A percentile compares a stretch with the other conserved stretches of the same genome.
Evolutionary conservation across 2,113 vertebrate species (phyloP).

Genomic region (Puma concolor): DNA sequence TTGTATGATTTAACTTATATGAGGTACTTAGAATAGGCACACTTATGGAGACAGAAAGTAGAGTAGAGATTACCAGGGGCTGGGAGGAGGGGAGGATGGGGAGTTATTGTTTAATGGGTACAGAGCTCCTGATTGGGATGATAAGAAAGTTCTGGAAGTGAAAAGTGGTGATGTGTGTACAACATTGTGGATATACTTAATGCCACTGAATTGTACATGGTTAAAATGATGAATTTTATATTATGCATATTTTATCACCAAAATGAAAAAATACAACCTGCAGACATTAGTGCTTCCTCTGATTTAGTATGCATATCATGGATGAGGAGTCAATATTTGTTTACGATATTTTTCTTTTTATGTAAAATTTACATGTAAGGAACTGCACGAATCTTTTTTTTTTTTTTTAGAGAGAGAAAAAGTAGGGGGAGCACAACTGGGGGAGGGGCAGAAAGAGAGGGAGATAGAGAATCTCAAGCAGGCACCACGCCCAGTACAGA

Average conservation of each 20-base stretch:
- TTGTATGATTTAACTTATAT: neutral
- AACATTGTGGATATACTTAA: neutral
- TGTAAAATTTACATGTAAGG: neutral
- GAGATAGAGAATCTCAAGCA: no score
- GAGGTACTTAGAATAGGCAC: neutral
- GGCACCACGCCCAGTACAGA: no score
- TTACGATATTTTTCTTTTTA: neutral
- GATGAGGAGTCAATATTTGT: neutral
- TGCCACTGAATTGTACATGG: neutral
- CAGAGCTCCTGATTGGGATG: neutral
- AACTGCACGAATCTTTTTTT: neutral
- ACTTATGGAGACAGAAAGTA: neutral
- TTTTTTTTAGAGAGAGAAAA: no score
- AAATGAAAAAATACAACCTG: neutral
- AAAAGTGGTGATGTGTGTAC: neutral
- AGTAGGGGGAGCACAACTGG: no score
- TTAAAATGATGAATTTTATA: neutral
- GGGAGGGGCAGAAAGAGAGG: no score
- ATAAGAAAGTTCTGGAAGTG: neutral
- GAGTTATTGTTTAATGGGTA: neutral
- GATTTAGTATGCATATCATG: neutral
- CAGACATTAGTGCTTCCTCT: neutral
- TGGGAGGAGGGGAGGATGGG: neutral
- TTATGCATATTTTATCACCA: neutral
- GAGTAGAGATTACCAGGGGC: neutral